Conservation (phyloP, 2,888 invertebrate species). For the Tachina fera region DNA sequence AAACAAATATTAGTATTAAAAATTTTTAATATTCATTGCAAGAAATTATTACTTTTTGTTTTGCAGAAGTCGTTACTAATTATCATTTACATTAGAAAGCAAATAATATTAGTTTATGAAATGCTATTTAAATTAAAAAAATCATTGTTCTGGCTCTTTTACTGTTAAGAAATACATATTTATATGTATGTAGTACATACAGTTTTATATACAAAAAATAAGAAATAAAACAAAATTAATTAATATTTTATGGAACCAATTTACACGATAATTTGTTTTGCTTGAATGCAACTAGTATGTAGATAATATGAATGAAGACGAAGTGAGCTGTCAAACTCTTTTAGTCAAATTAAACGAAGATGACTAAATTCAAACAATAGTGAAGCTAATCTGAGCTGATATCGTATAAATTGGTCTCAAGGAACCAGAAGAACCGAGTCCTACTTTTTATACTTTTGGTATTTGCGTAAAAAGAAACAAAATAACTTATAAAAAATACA, state of each 20-base stretch:
- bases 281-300: not conserved
- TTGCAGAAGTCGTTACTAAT: constrained; percentile 50
- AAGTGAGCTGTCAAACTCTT: not conserved
- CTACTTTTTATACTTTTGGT: not conserved
- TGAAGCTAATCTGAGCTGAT: not conserved
- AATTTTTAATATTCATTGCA: constrained; percentile 27
- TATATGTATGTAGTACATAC: not conserved
- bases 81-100: constrained; percentile 57
- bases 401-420: constrained; percentile 3
- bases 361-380: no score
- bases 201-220: no score
- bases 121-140: constrained; percentile 35
- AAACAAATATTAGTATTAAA: constrained; percentile 39
- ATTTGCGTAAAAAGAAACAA: not conserved
- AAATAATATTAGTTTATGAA: constrained; percentile 58
- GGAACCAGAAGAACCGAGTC: constrained; percentile 47
- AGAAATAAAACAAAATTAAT: no score
- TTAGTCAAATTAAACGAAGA: no score
- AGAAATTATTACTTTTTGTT: constrained; percentile 2
- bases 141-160: constrained; percentile 30
- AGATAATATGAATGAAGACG: no score
- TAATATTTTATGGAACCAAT: not conserved
- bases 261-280: not conserved
- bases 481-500: constrained; percentile 23
- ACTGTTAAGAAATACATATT: not conserved